phyloP scores from a whole-genome alignment of 2,797 vertebrate species.

The Tolypeutes matacus region DNA sequence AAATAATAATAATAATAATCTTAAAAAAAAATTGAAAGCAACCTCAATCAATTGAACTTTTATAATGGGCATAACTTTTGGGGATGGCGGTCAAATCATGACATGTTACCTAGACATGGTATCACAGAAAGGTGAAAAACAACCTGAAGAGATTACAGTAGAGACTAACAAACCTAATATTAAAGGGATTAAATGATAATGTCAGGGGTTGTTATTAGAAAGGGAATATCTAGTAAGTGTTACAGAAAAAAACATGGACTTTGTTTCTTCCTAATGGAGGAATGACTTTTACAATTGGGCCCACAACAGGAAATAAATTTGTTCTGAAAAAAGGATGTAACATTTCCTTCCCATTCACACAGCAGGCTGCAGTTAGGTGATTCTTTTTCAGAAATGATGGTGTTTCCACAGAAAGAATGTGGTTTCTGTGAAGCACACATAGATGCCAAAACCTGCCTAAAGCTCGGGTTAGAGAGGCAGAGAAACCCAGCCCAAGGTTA shows the following conservation, averaged over 20 bases:
- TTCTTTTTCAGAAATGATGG: conserved; percentile 37
- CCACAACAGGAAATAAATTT: conserved; percentile 31
- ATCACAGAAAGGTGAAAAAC: background rate
- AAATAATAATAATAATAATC: too few species aligned
- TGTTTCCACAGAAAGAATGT: background rate
- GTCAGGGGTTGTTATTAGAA: conserved; percentile 27
- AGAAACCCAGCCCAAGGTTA: background rate
- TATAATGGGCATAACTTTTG: background rate
- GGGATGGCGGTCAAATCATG: background rate
- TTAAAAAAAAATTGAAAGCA: background rate
- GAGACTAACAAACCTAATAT: background rate
- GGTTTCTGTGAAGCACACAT: background rate
- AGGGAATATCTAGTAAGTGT: conserved; percentile 3
- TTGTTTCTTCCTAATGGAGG: conserved; percentile 16
- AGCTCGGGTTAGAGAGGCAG: background rate
- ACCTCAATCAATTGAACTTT: background rate
- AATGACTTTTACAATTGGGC: background rate
- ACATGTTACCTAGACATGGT: background rate
- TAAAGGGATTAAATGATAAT: conserved; percentile 5
- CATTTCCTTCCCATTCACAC: conserved; percentile 33
- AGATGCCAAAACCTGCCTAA: background rate
- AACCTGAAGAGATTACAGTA: background rate
- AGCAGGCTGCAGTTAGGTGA: background rate
- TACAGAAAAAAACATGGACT: background rate
- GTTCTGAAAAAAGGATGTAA: background rate